These are phyloP conservation scores for Rhaphigaster nebulosa DNA, from an alignment of 2,888 invertebrate species.

Conservation along the genomic window DNA sequence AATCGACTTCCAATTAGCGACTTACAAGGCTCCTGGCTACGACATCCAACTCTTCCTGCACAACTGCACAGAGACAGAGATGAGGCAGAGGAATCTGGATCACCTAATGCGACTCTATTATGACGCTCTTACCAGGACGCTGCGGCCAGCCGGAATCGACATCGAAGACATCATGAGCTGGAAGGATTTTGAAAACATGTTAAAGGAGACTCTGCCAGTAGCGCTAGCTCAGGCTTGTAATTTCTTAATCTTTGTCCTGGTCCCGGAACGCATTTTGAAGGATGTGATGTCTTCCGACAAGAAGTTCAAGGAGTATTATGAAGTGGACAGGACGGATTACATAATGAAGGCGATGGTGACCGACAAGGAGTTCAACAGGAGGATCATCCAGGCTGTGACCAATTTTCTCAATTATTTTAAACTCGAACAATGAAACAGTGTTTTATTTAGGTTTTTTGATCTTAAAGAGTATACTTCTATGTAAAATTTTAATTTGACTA, in stretches of 20 bases:
- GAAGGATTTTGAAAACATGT: conserved; percentile 44
- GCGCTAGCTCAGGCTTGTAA: not conserved
- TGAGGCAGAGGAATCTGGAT: not conserved
- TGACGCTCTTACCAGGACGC: not conserved
- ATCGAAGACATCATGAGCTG: not conserved
- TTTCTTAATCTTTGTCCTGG: not conserved
- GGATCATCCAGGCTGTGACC: not conserved
- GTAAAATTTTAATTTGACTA: no score
- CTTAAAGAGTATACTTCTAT: no score
- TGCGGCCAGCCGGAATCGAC: not conserved
- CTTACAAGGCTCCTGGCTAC: conserved; percentile 26
- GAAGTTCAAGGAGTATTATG: conserved; percentile 21
- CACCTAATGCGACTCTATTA: conserved; percentile 1
- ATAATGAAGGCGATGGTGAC: not conserved
- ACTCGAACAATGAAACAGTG: not conserved
- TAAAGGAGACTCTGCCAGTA: conserved; percentile 6
- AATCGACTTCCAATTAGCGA: conserved; percentile 41
- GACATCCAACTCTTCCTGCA: conserved; percentile 43
- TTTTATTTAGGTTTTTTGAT: no score
- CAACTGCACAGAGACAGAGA: not conserved
- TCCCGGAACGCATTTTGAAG: not conserved
- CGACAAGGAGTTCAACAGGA: not conserved
- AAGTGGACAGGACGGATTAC: conserved; percentile 24
- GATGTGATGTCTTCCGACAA: not conserved
- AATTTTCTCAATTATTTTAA: not conserved